Conservation (phyloP, 2,888 invertebrate genomes). For the Plagiodera versicolora region DNA sequence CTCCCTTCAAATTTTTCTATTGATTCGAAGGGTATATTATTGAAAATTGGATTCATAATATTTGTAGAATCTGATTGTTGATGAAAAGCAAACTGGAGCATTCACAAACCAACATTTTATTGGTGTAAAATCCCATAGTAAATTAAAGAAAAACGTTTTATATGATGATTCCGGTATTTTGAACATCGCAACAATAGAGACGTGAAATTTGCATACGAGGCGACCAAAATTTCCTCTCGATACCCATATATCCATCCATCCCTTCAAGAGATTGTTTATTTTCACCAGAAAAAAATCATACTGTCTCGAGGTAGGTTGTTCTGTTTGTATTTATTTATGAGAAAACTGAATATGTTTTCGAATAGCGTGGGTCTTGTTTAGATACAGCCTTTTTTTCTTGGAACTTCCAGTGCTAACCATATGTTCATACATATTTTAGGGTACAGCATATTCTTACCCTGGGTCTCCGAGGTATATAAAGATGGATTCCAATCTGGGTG, state of each 20-base stretch:
- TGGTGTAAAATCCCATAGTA: background rate
- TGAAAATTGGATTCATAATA: too few relatives aligned
- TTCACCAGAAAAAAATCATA: background rate
- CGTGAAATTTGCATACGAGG: background rate
- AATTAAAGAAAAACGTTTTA: background rate
- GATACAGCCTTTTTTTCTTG: conserved; percentile 3
- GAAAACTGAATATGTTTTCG: conserved; percentile 9
- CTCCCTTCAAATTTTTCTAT: too few relatives aligned
- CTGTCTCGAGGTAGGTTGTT: background rate
- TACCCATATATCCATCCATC: background rate
- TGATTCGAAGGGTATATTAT: too few relatives aligned
- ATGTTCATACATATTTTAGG: conserved; percentile 9
- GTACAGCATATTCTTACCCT: background rate
- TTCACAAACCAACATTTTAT: too few relatives aligned
- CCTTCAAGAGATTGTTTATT: background rate
- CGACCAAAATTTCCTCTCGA: background rate
- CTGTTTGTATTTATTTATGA: background rate
- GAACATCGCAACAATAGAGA: background rate
- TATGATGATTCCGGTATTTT: background rate
- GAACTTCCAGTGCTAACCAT: conserved; percentile 1
- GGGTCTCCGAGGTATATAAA: background rate
- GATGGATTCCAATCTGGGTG: background rate
- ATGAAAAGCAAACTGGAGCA: too few relatives aligned
- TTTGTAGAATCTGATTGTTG: too few relatives aligned
- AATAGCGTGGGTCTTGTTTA: conserved; percentile 14